Percentiles rank a stretch among this genome's conserved stretches.
These are phyloP conservation scores for Dryomyza anilis DNA, from an alignment of 2,888 invertebrate species.

Conservation along the genomic window DNA sequence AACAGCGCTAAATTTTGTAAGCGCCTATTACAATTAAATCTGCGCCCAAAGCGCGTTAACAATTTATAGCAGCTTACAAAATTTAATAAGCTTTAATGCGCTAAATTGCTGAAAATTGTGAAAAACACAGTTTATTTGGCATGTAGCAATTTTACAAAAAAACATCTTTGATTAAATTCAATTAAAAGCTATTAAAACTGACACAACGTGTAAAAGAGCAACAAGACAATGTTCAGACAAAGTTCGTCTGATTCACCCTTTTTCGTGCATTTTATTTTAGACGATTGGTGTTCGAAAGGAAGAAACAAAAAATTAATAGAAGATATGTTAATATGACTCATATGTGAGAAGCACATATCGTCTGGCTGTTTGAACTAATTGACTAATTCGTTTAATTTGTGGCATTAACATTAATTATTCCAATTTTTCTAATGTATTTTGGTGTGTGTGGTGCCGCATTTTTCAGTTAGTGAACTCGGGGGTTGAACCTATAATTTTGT, in stretches of 20 bases:
- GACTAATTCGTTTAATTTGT: slow-evolving; percentile 26
- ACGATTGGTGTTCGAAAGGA: neutral
- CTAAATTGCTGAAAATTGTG: too few species aligned
- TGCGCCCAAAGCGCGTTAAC: neutral
- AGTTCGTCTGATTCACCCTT: slow-evolving; percentile 14
- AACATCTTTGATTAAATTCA: slow-evolving; percentile 22
- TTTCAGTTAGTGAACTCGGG: slow-evolving; percentile 7
- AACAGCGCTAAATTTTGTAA: neutral
- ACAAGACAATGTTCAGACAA: neutral
- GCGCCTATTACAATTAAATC: neutral
- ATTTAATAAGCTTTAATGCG: too few species aligned
- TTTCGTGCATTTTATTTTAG: neutral
- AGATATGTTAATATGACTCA: neutral
- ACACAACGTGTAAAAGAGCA: slow-evolving; percentile 1
- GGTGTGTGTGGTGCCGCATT: slow-evolving; percentile 10
- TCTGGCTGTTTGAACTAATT: slow-evolving; percentile 18
- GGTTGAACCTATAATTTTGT: too few species aligned
- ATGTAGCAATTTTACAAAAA: too few species aligned
- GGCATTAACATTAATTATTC: slow-evolving; percentile 26
- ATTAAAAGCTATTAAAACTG: slow-evolving; percentile 21
- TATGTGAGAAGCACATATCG: neutral
- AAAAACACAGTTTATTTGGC: too few species aligned
- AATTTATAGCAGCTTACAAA: neutral
- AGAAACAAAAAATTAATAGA: neutral
- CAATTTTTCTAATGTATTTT: slow-evolving; percentile 19